A percentile compares a stretch with the other conserved stretches of the same genome.
phyloP scores from a whole-genome alignment of 64 coral and sea anemone genomes.

The Porites lutea region DNA sequence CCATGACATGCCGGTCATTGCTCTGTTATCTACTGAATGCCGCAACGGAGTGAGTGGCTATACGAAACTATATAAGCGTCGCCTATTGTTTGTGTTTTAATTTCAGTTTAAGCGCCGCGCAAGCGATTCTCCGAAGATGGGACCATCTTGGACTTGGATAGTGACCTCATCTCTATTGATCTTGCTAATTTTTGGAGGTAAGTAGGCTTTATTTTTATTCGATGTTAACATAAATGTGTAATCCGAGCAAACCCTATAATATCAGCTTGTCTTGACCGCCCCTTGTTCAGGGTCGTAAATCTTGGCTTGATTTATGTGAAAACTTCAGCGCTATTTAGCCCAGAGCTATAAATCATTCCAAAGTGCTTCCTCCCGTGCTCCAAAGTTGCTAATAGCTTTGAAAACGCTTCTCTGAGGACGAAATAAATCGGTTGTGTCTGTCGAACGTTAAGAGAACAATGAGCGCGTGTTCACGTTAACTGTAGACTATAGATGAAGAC shows the following conservation, averaged over 20 bases:
- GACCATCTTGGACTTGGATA: background rate
- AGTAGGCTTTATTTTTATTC: conserved; percentile 27
- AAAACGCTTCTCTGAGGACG: background rate
- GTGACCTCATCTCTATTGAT: background rate
- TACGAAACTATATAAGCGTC: conserved; percentile 47
- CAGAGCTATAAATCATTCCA: conserved; percentile 47
- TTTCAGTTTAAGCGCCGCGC: conserved; percentile 36
- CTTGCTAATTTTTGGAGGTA: background rate
- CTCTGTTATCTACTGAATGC: conserved; percentile 47
- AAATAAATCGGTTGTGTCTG: background rate
- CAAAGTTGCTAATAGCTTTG: conserved; percentile 13
- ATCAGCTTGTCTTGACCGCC: conserved; percentile 22
- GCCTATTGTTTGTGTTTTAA: conserved; percentile 38
- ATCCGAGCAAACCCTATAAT: conserved; percentile 36
- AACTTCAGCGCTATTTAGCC: conserved; percentile 40
- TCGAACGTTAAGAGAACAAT: background rate
- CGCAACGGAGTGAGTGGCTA: conserved; percentile 32
- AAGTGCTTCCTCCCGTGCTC: background rate
- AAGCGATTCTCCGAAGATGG: conserved; percentile 5
- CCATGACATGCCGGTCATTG: conserved; percentile 69
- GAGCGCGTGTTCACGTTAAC: background rate
- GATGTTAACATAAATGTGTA: conserved; percentile 38
- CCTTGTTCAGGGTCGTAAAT: conserved; percentile 28
- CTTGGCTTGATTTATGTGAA: conserved; percentile 55
- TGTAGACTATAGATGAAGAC: background rate